Evolutionary conservation across 2,888 invertebrate species (phyloP), one percentile per base, ranked within the genome.

Genomic region (Pasiphila rectangulata): DNA sequence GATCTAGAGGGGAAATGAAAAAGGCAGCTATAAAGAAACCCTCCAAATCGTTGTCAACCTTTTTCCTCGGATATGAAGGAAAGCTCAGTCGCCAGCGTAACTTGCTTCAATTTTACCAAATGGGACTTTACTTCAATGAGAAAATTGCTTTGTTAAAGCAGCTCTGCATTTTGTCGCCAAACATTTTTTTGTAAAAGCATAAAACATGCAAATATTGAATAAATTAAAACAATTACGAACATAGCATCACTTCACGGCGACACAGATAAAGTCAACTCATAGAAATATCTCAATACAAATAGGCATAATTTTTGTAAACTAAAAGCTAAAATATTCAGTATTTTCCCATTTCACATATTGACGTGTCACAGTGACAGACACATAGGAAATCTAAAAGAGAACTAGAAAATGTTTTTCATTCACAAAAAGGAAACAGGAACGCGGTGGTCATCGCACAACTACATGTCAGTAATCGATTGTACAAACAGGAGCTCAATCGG

Each of bases 401-500:
- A 29, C 40, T 25, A 32, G 10, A 37, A 40, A 20, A 41, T 29
- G 12, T 20, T 23, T 20, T 32, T 38, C 16, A 10, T 19, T 29
- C 1, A 29, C 10, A 29, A 38, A 43, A 48, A 38, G 37, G 24
- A 21, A 42, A 48, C 39, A 20, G 13, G 29, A 39, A 24, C 13
- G 32, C 34, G 19, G 29, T 35, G 35, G 43, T 7, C 35, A 17
- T 10, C 27, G 17, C 29, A 32, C 13, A 39, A 48, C 57, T 53
- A 54, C 38, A 29, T 16, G 13, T 5, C 39, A 45, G 61, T 62
- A 76, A 80, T 81, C 79, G 75, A 80, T 80, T 79, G 68, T 73
- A 64, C 71, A 78, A 81, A 83, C 75, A 78, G 54, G 67, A 65
- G 63, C 64, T 70, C 74, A 75, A 79, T 79, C 69, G 60, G 59